Conservation (phyloP, 1,140 invertebrate genomes). For the Neotoxoptera formosana region DNA sequence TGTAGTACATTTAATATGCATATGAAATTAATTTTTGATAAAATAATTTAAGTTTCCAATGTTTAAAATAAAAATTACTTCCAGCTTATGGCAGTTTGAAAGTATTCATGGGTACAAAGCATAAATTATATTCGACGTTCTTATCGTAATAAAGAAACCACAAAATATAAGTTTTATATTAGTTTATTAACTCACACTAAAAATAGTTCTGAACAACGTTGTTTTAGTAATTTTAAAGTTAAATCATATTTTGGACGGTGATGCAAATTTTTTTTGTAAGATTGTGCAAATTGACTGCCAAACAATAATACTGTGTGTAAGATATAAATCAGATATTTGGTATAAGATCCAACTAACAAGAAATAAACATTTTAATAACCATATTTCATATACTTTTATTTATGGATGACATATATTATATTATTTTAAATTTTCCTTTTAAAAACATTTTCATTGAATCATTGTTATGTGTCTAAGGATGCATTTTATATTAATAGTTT, state of each 20-base stretch:
- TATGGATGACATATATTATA: no score
- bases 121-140: neutral
- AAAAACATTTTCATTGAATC: no score
- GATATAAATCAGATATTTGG: neutral
- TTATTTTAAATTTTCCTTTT: no score
- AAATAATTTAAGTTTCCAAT: no score
- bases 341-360: neutral
- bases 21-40: no score
- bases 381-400: neutral
- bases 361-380: neutral
- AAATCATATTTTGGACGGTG: neutral
- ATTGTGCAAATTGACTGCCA: neutral
- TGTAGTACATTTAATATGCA: no score
- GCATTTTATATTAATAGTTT: no score
- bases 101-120: neutral
- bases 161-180: neutral
- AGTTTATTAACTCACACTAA: neutral
- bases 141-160: neutral
- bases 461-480: no score
- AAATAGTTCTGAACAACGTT: neutral
- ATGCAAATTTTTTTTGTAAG: neutral
- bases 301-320: neutral
- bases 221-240: neutral
- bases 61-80: no score
- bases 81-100: no score